Conservation (phyloP, 2,888 invertebrate species). For the Byasa hedistus region DNA sequence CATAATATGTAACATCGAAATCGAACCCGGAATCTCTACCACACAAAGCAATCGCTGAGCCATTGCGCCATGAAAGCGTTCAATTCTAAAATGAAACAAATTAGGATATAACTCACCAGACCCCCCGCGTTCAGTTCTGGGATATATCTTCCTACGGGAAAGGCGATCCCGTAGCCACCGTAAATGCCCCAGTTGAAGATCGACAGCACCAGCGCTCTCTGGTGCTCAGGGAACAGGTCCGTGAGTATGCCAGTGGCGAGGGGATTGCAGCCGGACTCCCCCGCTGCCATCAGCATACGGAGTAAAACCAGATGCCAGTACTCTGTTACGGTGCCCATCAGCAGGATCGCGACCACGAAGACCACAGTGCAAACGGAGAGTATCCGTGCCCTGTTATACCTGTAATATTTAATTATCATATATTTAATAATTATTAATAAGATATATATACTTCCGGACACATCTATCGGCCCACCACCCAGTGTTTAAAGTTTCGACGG, state of each 20-base stretch:
- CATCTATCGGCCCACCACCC: too few relatives aligned
- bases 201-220: slow-evolving; percentile 93
- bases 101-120: slow-evolving; percentile 78
- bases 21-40: too few relatives aligned
- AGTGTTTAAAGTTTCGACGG: too few relatives aligned
- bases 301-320: slow-evolving; percentile 95
- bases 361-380: slow-evolving; percentile 88
- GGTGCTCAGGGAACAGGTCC: slow-evolving; percentile 88
- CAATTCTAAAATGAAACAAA: too few relatives aligned
- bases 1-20: too few relatives aligned
- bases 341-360: slow-evolving; percentile 89
- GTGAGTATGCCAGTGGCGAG: slow-evolving; percentile 90
- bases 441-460: too few relatives aligned
- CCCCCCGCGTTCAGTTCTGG: slow-evolving; percentile 87
- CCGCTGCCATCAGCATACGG: slow-evolving; percentile 92
- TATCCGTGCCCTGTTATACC: slow-evolving; percentile 86
- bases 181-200: slow-evolving; percentile 98
- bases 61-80: too few relatives aligned
- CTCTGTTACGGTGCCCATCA: slow-evolving; percentile 91
- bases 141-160: slow-evolving; percentile 93
- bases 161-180: slow-evolving; percentile 95
- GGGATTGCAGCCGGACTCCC: slow-evolving; percentile 93
- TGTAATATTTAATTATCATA: slow-evolving; percentile 34
- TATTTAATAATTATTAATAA: not conserved
- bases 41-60: too few relatives aligned